A percentile compares a stretch with the other conserved stretches of the same genome.
These are phyloP conservation scores for Scopus umbretta DNA, from an alignment of 2,113 vertebrate species.

Conservation along the genomic window DNA sequence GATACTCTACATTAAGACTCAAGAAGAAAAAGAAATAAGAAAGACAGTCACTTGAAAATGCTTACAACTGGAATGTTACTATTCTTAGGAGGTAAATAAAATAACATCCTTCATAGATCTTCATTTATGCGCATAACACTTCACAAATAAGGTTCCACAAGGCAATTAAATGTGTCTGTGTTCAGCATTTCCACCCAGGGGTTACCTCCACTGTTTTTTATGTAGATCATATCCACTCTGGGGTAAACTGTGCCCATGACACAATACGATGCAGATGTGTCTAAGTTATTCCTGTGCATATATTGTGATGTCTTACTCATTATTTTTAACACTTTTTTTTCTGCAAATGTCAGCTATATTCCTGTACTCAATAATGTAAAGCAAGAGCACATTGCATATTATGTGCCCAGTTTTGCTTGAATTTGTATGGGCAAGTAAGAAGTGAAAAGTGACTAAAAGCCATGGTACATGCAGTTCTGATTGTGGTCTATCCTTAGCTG, in stretches of 20 bases:
- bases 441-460: not conserved
- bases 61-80: not conserved
- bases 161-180: not conserved
- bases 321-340: not conserved
- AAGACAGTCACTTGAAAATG: not conserved
- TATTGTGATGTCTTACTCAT: not conserved
- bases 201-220: not conserved
- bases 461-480: not conserved
- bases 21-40: not conserved
- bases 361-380: not conserved
- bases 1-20: not conserved
- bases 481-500: not conserved
- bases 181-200: not conserved
- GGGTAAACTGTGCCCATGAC: not conserved
- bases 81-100: not conserved
- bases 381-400: not conserved
- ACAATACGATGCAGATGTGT: not conserved
- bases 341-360: not conserved
- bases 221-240: not conserved
- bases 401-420: not conserved
- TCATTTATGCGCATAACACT: not conserved
- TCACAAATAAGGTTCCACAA: not conserved
- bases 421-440: not conserved
- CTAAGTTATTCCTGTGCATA: not conserved
- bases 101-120: not conserved